Base-by-base conservation (phyloP, 2,888 invertebrate genomes). In the Drosophila recens region DNA sequence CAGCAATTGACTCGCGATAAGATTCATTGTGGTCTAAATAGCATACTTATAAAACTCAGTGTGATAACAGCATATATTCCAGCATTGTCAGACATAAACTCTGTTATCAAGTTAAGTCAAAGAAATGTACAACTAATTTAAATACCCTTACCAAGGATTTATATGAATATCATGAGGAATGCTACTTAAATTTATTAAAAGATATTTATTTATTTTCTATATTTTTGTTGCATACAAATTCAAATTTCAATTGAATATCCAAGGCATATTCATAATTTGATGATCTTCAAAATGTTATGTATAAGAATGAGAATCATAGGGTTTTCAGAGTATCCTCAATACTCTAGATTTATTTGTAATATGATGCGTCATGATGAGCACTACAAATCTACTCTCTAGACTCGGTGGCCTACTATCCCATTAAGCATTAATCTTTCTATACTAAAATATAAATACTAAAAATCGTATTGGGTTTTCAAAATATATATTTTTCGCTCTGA, bases 61-160 rank as follows among this genome's bases (percentile, higher is more conserved):
- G 2, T 51, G 65, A 65, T 45, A 23, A 51, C 23, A 51, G 36
- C 13, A 6, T 51, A n/a, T 36, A 34, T 20, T 9, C 9, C 11
- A 52, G 4, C 5, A 36, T 36, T 4, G 23, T 9, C 36, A 38
- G 52, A 23, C 38, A 38, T n/a, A 27, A 15, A 27, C 23, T 20
- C 0, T 48, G 9, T 1, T 20, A 23, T 23, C 45, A 45, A 11
- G 13, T 45, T 20, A n/a, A 23, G 6, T 3, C 1, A 13, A 13
- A 13, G 1, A 23, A 45, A 13, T 6, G 0, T 13, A 9, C 6
- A 1, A 9, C 0, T 13, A 8, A 45, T 27, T 1, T 45, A 0
- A 45, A 45, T 45, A 40, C 40, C 15, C 40, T 40, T 10, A 9
- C 3, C 15, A 40, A 15, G 15, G 40, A 40, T 9, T 9, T 15